A percentile compares a stretch with the other conserved stretches of the same genome.
phyloP scores from a whole-genome alignment of 2,888 invertebrate genomes.

The Scaptomyza cyrtandrae region DNA sequence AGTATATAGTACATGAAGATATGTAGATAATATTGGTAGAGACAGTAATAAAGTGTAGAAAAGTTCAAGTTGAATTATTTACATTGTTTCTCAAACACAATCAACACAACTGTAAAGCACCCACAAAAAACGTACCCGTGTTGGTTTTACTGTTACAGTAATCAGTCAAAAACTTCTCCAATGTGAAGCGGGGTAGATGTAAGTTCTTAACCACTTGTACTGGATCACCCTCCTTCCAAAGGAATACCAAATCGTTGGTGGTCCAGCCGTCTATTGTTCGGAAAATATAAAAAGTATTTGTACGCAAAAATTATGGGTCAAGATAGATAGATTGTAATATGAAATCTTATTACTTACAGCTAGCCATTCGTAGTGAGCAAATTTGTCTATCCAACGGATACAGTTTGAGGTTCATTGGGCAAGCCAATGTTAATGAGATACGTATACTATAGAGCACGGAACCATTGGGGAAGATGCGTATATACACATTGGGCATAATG shows the following conservation, averaged over 20 bases:
- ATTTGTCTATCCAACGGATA: slow-evolving; percentile 98
- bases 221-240: slow-evolving; percentile 98
- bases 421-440: slow-evolving; percentile 97
- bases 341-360: slow-evolving; percentile 87
- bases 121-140: slow-evolving; percentile 89
- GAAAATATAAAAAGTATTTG: too few species aligned
- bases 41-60: slow-evolving; percentile 6
- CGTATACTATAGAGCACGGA: slow-evolving; percentile 98
- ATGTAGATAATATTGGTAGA: neutral
- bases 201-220: slow-evolving; percentile 97
- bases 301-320: too few species aligned
- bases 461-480: slow-evolving; percentile 97
- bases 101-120: slow-evolving; percentile 42
- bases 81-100: slow-evolving; percentile 40
- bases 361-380: slow-evolving; percentile 97
- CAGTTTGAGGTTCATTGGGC: slow-evolving; percentile 98
- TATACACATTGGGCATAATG: slow-evolving; percentile 98
- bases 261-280: slow-evolving; percentile 95
- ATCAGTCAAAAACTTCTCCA: slow-evolving; percentile 97
- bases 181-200: slow-evolving; percentile 96
- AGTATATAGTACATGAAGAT: slow-evolving; percentile 18
- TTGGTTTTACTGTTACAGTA: slow-evolving; percentile 98
- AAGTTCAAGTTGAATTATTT: slow-evolving; percentile 16
- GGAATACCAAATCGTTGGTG: slow-evolving; percentile 96
- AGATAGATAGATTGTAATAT: too few species aligned